Base-by-base conservation (phyloP, 2,797 vertebrate genomes). In the Manis javanica region DNA sequence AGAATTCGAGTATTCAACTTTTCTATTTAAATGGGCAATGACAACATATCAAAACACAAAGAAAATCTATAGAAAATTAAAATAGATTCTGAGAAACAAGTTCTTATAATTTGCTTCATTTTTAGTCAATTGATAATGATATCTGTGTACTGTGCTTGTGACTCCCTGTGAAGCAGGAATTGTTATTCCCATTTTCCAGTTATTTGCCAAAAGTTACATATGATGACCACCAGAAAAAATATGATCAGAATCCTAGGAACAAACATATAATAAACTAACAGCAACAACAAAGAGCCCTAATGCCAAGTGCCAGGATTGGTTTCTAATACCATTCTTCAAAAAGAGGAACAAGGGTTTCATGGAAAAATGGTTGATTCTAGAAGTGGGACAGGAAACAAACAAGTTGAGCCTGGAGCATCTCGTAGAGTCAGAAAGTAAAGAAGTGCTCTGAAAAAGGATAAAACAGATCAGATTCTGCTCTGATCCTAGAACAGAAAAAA, bases 1-100 rank as follows among this genome's bases (percentile, higher is more conserved):
- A 87, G 55, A 72, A 69, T 29, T 12, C 55, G 10, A 31, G 13
- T 79, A 15, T 90, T 24, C 81, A 61, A 53, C 14, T 55, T 59
- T 24, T 53, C 23, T 96, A 74, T 84, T 86, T 79, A 83, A 53
- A 64, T 53, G 64, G 19, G 15, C 26, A 94, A 39, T 34, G 31
- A 94, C 81, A 96, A 79, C 19, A 64, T 69, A 26, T 71, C 7
- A 34, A 94, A 94, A 59, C 31, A 87, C 26, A 87, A 87, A 81
- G 1, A 61, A 91, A 96, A 61, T 9, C 7, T 31, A 42, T 29
- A 42, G 14, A 74, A 4, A 75, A 78, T 49, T 93, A 39, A 92
- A 37, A 79, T 16, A 34, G 34, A 75, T 15, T 71, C 82, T 51
- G 68, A 59, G 23, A 69, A 75, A 29, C 37, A 96, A 63, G 7